phyloP scores from a whole-genome alignment of 2,888 invertebrate genomes.

The Drosophila bunnanda region DNA sequence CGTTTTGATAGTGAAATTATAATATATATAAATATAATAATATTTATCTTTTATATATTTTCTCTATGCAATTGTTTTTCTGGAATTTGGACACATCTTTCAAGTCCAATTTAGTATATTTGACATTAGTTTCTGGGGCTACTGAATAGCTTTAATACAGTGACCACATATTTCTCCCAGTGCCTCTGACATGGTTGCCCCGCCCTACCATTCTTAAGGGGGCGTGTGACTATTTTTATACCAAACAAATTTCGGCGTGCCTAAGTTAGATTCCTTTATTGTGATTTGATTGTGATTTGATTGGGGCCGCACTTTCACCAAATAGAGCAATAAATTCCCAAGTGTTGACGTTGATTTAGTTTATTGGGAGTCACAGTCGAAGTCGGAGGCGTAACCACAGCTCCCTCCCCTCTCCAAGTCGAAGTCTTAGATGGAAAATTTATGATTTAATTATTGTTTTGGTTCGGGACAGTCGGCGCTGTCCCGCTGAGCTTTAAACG shows the following conservation, averaged over 20 bases:
- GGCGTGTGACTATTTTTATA: slow-evolving; percentile 74
- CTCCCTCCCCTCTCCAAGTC: not conserved
- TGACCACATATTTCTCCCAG: slow-evolving; percentile 1
- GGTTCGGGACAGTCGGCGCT: slow-evolving; percentile 8
- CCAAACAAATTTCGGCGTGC: too few relatives aligned
- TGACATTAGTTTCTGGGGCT: too few relatives aligned
- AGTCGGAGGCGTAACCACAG: slow-evolving; percentile 1
- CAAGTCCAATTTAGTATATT: too few relatives aligned
- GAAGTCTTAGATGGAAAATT: slow-evolving; percentile 44
- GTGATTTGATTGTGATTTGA: slow-evolving; percentile 63
- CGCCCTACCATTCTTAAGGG: slow-evolving; percentile 11
- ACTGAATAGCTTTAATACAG: not conserved
- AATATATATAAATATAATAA: not conserved
- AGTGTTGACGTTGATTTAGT: slow-evolving; percentile 61
- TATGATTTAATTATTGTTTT: slow-evolving; percentile 77
- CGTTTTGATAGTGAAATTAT: not conserved
- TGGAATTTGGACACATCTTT: too few relatives aligned
- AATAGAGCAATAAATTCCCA: slow-evolving; percentile 72
- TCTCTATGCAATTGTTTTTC: too few relatives aligned
- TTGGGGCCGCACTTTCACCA: slow-evolving; percentile 50
- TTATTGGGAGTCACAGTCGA: not conserved
- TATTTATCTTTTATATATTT: too few relatives aligned
- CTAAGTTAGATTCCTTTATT: too few relatives aligned
- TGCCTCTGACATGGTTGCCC: not conserved
- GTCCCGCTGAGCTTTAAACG: slow-evolving; percentile 63